A percentile compares a stretch with the other conserved stretches of the same genome.
Conservation (phyloP, 1,140 invertebrate genomes). For the Bacillus rossius region DNA sequence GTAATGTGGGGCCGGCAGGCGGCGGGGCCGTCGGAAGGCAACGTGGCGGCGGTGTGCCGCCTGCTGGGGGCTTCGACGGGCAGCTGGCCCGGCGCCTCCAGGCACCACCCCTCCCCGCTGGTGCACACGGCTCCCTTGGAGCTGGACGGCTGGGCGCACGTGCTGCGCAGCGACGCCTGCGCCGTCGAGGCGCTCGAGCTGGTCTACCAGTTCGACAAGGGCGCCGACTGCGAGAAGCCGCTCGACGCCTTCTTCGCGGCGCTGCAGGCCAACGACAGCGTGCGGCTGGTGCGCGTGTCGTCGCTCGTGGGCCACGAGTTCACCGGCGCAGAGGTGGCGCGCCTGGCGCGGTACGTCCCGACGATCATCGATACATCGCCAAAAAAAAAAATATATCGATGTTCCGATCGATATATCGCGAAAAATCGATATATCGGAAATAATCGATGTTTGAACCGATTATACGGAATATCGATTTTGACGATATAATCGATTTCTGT, state of each 20-base stretch:
- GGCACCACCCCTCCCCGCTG: constrained; percentile 35
- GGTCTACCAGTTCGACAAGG: constrained; percentile 44
- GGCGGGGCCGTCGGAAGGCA: constrained; percentile 45
- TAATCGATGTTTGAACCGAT: too few species aligned
- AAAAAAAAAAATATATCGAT: too few species aligned
- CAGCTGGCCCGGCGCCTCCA: constrained; percentile 29
- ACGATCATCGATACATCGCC: too few species aligned
- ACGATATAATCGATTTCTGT: too few species aligned
- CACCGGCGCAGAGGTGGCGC: constrained; percentile 39
- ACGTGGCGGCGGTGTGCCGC: constrained; percentile 45
- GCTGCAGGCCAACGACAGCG: constrained; percentile 42
- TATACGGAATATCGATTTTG: too few species aligned
- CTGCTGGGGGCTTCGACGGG: constrained; percentile 37
- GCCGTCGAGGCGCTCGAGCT: constrained; percentile 44
- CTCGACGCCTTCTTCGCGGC: constrained; percentile 44
- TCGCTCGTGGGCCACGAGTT: constrained; percentile 46
- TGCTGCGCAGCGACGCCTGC: constrained; percentile 41
- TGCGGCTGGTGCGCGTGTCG: constrained; percentile 43
- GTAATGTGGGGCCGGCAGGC: too few species aligned
- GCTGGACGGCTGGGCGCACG: constrained; percentile 44
- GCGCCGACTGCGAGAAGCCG: constrained; percentile 37
- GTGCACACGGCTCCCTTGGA: constrained; percentile 43
- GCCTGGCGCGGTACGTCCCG: constrained; percentile 42
- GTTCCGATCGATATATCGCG: too few species aligned
- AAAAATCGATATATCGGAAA: too few species aligned